Evolutionary conservation across 35 echinoderm and acorn worm genomes (phyloP).

Genomic region (Apostichopus parvimensis): DNA sequence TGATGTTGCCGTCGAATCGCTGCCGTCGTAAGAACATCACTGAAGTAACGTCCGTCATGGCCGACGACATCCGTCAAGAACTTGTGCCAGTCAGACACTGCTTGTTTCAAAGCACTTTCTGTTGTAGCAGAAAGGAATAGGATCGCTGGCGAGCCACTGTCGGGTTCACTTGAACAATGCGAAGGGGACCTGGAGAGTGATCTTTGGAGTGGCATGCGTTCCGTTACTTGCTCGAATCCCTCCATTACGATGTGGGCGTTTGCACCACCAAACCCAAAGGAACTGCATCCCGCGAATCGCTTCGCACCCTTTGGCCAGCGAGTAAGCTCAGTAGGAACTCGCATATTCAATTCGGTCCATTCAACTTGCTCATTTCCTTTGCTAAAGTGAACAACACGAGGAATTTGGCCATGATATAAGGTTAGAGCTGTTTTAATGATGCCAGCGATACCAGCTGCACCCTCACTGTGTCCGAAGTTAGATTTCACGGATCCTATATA

Average conservation of each 20-base stretch:
- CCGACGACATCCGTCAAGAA: slow-evolving; percentile 79
- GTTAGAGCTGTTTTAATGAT: slow-evolving; percentile 88
- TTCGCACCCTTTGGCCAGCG: slow-evolving; percentile 88
- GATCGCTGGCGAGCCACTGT: slow-evolving; percentile 67
- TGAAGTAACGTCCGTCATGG: slow-evolving; percentile 70
- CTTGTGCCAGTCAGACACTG: slow-evolving; percentile 77
- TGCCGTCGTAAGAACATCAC: slow-evolving; percentile 78
- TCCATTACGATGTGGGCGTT: slow-evolving; percentile 95
- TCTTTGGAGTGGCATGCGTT: slow-evolving; percentile 31
- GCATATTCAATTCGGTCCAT: slow-evolving; percentile 74
- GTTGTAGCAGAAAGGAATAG: slow-evolving; percentile 84
- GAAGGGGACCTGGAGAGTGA: slow-evolving; percentile 33
- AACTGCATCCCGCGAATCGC: slow-evolving; percentile 80
- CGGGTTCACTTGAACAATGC: slow-evolving; percentile 41
- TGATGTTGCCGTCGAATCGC: slow-evolving; percentile 81
- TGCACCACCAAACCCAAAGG: slow-evolving; percentile 96
- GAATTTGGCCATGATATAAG: slow-evolving; percentile 80
- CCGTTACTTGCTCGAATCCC: slow-evolving; percentile 62
- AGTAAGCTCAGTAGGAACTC: slow-evolving; percentile 84
- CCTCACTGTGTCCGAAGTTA: slow-evolving; percentile 91
- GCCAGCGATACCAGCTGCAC: slow-evolving; percentile 83
- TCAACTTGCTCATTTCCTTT: slow-evolving; percentile 89
- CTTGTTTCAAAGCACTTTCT: slow-evolving; percentile 76
- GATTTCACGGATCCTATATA: slow-evolving; percentile 94
- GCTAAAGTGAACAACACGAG: slow-evolving; percentile 91